Evolutionary conservation across 2,888 invertebrate genomes (phyloP).

Genomic region (Polyommatus icarus): DNA sequence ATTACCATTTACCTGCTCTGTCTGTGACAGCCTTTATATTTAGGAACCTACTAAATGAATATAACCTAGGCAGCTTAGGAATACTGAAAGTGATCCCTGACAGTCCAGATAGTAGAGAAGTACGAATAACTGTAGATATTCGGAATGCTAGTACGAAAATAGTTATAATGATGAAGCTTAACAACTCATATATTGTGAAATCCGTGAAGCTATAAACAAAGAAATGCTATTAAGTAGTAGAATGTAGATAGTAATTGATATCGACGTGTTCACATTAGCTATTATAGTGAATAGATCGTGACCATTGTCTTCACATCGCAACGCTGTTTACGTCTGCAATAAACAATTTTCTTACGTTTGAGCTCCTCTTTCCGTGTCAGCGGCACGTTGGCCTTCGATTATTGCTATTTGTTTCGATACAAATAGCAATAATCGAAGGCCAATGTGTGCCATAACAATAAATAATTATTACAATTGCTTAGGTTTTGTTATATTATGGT

Average conservation of each 20-base stretch:
- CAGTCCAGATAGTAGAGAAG: no score
- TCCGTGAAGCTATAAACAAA: not conserved
- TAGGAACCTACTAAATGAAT: not conserved
- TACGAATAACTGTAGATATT: not conserved
- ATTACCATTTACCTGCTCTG: no score
- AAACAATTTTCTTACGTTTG: conserved; percentile 70
- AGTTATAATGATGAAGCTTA: not conserved
- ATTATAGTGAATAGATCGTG: conserved; percentile 73
- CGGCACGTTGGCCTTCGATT: conserved; percentile 61
- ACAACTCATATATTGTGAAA: not conserved
- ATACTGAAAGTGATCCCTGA: no score
- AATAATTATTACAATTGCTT: not conserved
- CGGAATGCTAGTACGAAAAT: not conserved
- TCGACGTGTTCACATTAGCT: conserved; percentile 54
- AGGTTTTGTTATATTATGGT: not conserved
- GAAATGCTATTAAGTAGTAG: conserved; percentile 24
- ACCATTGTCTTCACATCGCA: conserved; percentile 72
- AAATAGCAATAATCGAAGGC: no score
- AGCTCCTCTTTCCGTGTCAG: conserved; percentile 66
- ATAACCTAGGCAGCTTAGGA: no score
- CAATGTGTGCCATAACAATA: conserved; percentile 56
- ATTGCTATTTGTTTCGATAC: conserved; percentile 61
- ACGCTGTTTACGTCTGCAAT: conserved; percentile 74
- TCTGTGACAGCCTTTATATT: no score
- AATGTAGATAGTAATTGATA: not conserved